These are phyloP conservation scores for Cantharis rufa DNA, from an alignment of 2,888 invertebrate species.

Conservation along the genomic window DNA sequence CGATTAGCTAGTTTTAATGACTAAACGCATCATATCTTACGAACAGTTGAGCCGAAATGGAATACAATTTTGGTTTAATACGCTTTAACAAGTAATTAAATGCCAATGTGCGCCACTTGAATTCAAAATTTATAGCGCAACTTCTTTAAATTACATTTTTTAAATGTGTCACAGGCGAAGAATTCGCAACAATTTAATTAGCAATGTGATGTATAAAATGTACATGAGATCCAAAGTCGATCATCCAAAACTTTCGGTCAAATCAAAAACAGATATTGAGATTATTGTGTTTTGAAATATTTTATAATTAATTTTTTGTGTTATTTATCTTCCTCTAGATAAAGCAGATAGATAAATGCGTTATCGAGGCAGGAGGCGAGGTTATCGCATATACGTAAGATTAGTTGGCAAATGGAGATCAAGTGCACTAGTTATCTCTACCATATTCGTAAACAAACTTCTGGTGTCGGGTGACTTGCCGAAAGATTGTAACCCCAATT, in stretches of 20 bases:
- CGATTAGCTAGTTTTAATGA: conserved; percentile 6
- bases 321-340: neutral
- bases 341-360: neutral
- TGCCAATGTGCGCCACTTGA: neutral
- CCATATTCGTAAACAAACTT: conserved; percentile 29
- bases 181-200: neutral
- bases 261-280: neutral
- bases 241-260: neutral
- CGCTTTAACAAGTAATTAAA: conserved; percentile 11
- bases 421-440: conserved; percentile 20
- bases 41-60: conserved; percentile 8
- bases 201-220: no score
- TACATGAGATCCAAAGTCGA: neutral
- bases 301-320: conserved; percentile 1
- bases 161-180: neutral
- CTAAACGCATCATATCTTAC: conserved; percentile 7
- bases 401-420: conserved; percentile 23
- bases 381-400: conserved; percentile 18
- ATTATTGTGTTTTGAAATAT: neutral
- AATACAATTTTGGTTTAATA: conserved; percentile 1
- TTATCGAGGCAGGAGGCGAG: conserved; percentile 13
- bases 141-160: neutral
- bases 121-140: neutral
- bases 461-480: conserved; percentile 26
- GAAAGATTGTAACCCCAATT: conserved; percentile 28